A percentile compares a stretch with the other conserved stretches of the same genome.
These are phyloP conservation scores for Xanthia icteritia DNA, from an alignment of 2,888 invertebrate species.

Conservation along the genomic window DNA sequence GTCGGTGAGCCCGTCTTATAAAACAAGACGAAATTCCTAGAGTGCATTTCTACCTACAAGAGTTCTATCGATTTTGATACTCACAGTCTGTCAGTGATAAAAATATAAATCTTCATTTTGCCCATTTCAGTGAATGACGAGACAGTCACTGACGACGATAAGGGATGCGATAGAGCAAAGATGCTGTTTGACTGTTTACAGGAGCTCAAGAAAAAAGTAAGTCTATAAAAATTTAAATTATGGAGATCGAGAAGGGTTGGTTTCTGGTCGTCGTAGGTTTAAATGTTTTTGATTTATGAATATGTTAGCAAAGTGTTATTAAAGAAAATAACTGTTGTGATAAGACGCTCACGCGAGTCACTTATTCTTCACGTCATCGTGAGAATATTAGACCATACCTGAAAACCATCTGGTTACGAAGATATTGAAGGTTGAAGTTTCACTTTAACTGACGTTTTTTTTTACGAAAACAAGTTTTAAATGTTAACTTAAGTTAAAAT, in stretches of 20 bases:
- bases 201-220: slow-evolving; percentile 42
- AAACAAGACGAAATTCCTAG: too few relatives aligned
- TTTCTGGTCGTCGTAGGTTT: background rate
- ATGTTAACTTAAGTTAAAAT: too few relatives aligned
- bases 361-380: too few relatives aligned
- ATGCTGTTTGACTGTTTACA: slow-evolving; percentile 69
- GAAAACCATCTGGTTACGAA: background rate
- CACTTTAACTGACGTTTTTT: too few relatives aligned
- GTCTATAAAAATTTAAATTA: background rate
- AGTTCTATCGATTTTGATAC: background rate
- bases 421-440: too few relatives aligned
- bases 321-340: background rate
- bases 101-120: background rate
- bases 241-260: background rate
- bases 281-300: background rate
- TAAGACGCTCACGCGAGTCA: too few relatives aligned
- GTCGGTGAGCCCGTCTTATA: too few relatives aligned
- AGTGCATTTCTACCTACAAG: background rate
- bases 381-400: background rate
- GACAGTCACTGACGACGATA: slow-evolving; percentile 72
- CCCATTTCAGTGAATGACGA: slow-evolving; percentile 76
- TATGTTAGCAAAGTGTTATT: background rate
- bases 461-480: too few relatives aligned
- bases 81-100: background rate
- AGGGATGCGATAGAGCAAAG: slow-evolving; percentile 76